Evolutionary conservation across 2,888 invertebrate species (phyloP).

Genomic region (Drosophila pegasa): DNA sequence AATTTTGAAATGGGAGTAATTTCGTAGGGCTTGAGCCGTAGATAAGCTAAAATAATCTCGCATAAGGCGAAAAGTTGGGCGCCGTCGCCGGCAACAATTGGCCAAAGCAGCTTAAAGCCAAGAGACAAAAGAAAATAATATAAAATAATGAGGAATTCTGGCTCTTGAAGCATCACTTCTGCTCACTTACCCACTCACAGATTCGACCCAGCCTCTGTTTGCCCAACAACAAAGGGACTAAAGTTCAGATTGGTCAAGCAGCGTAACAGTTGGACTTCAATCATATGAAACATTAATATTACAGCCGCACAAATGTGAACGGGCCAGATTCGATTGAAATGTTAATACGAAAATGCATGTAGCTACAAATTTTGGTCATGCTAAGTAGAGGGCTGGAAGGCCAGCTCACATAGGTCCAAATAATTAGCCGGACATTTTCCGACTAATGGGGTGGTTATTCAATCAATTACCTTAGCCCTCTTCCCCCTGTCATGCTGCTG

Average conservation of each 20-base stretch:
- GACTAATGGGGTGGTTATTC: slow-evolving; percentile 3
- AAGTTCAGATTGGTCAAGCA: neutral
- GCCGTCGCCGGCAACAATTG: slow-evolving; percentile 28
- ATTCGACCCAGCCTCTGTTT: too few relatives aligned
- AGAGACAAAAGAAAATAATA: slow-evolving; percentile 10
- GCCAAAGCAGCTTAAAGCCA: slow-evolving; percentile 4
- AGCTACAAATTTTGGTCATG: neutral
- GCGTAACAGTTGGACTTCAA: neutral
- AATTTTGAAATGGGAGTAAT: slow-evolving; percentile 77
- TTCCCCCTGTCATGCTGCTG: neutral
- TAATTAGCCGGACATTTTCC: neutral
- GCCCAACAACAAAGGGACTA: neutral
- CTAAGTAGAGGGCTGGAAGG: neutral
- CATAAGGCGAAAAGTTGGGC: slow-evolving; percentile 41
- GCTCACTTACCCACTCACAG: slow-evolving; percentile 10
- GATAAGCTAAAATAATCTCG: slow-evolving; percentile 65
- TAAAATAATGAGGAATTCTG: slow-evolving; percentile 23
- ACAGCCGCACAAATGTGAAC: neutral
- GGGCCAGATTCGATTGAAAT: neutral
- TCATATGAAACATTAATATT: neutral
- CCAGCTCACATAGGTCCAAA: neutral
- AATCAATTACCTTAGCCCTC: slow-evolving; percentile 11
- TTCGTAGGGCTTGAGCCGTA: slow-evolving; percentile 66
- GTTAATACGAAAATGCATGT: neutral
- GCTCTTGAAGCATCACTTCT: slow-evolving; percentile 36